Evolutionary conservation across 2,888 invertebrate genomes (phyloP).

Genomic region (Chirona hameri): DNA sequence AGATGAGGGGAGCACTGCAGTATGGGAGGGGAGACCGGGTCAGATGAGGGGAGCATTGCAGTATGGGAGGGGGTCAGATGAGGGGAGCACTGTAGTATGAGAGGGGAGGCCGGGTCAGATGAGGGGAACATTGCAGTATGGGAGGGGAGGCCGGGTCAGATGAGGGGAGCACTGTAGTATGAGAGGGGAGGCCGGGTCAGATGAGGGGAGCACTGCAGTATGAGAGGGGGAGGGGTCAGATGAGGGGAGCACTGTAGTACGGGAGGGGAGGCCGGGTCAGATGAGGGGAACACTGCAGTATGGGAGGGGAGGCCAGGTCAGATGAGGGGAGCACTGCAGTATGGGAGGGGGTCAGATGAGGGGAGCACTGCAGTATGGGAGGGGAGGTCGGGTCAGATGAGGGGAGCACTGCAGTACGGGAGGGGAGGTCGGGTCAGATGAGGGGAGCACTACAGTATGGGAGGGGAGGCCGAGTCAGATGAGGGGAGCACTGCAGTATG

Average conservation of each 20-base stretch:
- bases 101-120: background rate
- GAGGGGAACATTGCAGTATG: background rate
- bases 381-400: too few species aligned
- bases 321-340: background rate
- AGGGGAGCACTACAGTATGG: background rate
- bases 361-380: background rate
- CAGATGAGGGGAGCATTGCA: background rate
- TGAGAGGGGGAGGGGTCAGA: too few species aligned
- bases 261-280: too few species aligned
- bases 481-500: background rate
- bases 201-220: background rate
- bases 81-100: background rate
- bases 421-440: background rate
- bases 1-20: too few species aligned
- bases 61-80: background rate
- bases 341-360: background rate
- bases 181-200: background rate
- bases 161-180: too few species aligned
- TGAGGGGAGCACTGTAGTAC: background rate
- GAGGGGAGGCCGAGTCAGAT: background rate
- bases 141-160: too few species aligned
- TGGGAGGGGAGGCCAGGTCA: too few species aligned
- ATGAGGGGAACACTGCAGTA: too few species aligned
- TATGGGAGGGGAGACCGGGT: background rate
- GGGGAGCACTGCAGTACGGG: conserved; percentile 70